phyloP scores from a whole-genome alignment of 2,888 invertebrate species.

The Macaria liturata region DNA sequence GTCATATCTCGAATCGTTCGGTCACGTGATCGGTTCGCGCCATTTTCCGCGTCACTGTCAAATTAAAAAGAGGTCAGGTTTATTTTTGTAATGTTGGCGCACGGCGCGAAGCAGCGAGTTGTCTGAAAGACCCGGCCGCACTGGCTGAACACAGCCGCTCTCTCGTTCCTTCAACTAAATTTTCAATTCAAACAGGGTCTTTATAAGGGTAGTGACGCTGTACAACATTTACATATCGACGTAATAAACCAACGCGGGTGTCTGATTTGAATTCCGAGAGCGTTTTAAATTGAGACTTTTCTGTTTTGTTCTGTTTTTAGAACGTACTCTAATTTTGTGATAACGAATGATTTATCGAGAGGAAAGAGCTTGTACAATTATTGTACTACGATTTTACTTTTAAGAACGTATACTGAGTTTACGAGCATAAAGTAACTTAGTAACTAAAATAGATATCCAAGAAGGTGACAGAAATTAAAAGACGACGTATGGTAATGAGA shows the following conservation, averaged over 20 bases:
- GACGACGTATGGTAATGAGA: background rate
- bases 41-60: conserved; percentile 24
- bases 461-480: background rate
- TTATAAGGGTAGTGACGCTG: conserved; percentile 83
- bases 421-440: no score
- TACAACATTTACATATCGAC: conserved; percentile 82
- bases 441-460: no score
- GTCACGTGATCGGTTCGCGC: conserved; percentile 19
- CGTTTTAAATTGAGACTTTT: conserved; percentile 57
- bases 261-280: conserved; percentile 74
- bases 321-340: conserved; percentile 27
- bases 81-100: conserved; percentile 37
- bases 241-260: conserved; percentile 78
- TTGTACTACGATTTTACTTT: no score
- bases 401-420: no score
- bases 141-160: conserved; percentile 72
- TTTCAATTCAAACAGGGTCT: conserved; percentile 83
- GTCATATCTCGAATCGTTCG: conserved; percentile 29
- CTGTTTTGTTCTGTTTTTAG: conserved; percentile 37
- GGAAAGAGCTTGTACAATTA: no score
- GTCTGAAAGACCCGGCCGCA: conserved; percentile 79
- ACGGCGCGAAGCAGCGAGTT: conserved; percentile 67
- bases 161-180: conserved; percentile 79
- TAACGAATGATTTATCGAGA: conserved; percentile 8
- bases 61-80: conserved; percentile 19